Evolutionary conservation across 1,140 invertebrate species (phyloP).

Genomic region (Coelopa frigida): DNA sequence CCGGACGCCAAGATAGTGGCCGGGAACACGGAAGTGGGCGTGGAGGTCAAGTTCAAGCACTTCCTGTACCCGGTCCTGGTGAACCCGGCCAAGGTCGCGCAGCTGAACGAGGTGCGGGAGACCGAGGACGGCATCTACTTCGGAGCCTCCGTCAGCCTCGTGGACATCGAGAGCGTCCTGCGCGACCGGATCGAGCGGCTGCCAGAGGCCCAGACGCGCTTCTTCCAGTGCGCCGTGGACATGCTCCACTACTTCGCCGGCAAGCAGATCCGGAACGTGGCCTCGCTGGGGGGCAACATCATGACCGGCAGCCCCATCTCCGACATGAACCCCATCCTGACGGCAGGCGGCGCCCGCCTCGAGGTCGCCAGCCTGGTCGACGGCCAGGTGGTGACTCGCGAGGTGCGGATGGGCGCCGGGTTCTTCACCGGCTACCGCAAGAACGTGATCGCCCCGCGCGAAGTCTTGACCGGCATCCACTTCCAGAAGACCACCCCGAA

Average conservation of each 20-base stretch:
- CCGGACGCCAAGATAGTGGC: constrained; percentile 73
- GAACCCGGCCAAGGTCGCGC: constrained; percentile 59
- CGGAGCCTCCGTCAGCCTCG: constrained; percentile 69
- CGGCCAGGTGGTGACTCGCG: constrained; percentile 50
- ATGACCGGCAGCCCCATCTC: constrained; percentile 91
- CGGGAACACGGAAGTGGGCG: constrained; percentile 88
- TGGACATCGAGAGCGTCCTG: constrained; percentile 57
- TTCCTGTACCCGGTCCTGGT: constrained; percentile 71
- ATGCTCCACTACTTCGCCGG: constrained; percentile 91
- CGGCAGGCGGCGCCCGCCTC: constrained; percentile 59
- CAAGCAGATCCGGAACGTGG: constrained; percentile 75
- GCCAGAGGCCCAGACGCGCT: constrained; percentile 55
- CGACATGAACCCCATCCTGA: constrained; percentile 83
- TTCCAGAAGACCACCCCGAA: constrained; percentile 51
- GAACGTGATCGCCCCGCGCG: constrained; percentile 63
- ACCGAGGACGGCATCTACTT: constrained; percentile 54
- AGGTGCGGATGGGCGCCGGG: constrained; percentile 63
- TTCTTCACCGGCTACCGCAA: constrained; percentile 82
- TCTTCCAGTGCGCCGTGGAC: constrained; percentile 62
- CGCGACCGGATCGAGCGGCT: constrained; percentile 49
- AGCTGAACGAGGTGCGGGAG: constrained; percentile 54
- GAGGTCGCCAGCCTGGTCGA: constrained; percentile 49
- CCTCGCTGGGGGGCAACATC: constrained; percentile 79
- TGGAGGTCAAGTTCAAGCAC: constrained; percentile 83
- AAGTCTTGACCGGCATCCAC: constrained; percentile 67